Conservation (phyloP, 2,888 invertebrate species). For the Ectemnius lituratus region DNA sequence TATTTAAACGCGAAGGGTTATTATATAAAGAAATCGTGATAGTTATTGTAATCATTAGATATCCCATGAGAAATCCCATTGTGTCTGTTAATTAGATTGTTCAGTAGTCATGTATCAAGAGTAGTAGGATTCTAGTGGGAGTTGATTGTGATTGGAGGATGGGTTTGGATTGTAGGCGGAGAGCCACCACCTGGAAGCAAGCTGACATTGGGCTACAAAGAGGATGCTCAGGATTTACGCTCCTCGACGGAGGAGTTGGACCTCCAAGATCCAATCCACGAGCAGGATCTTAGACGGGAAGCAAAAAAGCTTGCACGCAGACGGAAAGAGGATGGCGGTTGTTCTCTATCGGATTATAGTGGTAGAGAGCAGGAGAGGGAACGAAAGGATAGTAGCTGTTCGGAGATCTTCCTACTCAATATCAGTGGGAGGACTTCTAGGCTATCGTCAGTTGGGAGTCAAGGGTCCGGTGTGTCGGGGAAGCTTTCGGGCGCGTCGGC, state of each 20-base stretch:
- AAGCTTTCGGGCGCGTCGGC: conserved; percentile 74
- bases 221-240: conserved; percentile 90
- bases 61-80: too few relatives aligned
- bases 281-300: conserved; percentile 72
- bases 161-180: conserved; percentile 57
- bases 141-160: too few relatives aligned
- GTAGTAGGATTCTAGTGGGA: too few relatives aligned
- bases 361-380: conserved; percentile 80
- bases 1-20: too few relatives aligned
- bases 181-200: conserved; percentile 72
- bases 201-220: conserved; percentile 79
- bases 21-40: too few relatives aligned
- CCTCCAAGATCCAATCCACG: conserved; percentile 84
- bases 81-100: too few relatives aligned
- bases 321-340: conserved; percentile 71
- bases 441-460: conserved; percentile 89
- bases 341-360: conserved; percentile 73
- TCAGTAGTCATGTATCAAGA: too few relatives aligned
- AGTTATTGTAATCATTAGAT: too few relatives aligned
- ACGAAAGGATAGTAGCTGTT: conserved; percentile 86
- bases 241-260: conserved; percentile 94
- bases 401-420: conserved; percentile 87
- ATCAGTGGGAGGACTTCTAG: conserved; percentile 88
- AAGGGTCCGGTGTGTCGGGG: conserved; percentile 83
- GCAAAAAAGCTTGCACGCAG: conserved; percentile 72